Conservation (phyloP, 2,797 vertebrate genomes). For the Pangasius macronema region DNA sequence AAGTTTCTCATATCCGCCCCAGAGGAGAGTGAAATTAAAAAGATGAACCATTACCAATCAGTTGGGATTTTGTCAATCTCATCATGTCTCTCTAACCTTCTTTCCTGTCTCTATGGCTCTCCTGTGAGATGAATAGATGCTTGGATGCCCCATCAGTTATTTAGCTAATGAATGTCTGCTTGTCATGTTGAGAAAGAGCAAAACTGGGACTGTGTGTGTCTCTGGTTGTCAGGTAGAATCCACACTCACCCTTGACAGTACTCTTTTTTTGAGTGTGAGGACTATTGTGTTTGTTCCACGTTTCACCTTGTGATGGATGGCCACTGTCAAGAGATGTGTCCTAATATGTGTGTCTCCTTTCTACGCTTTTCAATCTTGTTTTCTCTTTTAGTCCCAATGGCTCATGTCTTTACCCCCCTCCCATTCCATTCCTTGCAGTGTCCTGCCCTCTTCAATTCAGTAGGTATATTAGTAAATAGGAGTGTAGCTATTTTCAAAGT, state of each 20-base stretch:
- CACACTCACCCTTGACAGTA: conserved; percentile 9
- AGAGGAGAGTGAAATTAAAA: conserved; percentile 34
- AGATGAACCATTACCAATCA: conserved; percentile 45
- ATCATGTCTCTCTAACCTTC: conserved; percentile 29
- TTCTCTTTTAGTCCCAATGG: conserved; percentile 9
- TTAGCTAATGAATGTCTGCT: conserved; percentile 46
- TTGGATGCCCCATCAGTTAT: conserved; percentile 40
- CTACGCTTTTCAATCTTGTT: conserved; percentile 19
- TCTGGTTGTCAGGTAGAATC: conserved; percentile 34
- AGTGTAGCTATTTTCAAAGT: conserved; percentile 11
- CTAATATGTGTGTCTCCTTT: conserved; percentile 31
- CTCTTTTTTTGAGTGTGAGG: conserved; percentile 17
- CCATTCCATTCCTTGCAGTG: neutral
- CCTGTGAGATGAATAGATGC: conserved; percentile 37
- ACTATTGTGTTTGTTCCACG: conserved; percentile 39
- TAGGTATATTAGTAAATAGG: conserved; percentile 26
- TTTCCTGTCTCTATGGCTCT: conserved; percentile 36
- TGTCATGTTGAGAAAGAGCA: conserved; percentile 40
- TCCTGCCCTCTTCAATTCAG: conserved; percentile 3
- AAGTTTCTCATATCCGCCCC: conserved; percentile 36
- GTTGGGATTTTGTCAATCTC: conserved; percentile 37
- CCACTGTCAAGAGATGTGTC: conserved; percentile 35
- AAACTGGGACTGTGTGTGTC: conserved; percentile 24
- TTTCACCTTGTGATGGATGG: conserved; percentile 36
- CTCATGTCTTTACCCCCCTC: neutral